Base-by-base conservation (phyloP, 1,140 invertebrate species). In the Cepaea nemoralis region DNA sequence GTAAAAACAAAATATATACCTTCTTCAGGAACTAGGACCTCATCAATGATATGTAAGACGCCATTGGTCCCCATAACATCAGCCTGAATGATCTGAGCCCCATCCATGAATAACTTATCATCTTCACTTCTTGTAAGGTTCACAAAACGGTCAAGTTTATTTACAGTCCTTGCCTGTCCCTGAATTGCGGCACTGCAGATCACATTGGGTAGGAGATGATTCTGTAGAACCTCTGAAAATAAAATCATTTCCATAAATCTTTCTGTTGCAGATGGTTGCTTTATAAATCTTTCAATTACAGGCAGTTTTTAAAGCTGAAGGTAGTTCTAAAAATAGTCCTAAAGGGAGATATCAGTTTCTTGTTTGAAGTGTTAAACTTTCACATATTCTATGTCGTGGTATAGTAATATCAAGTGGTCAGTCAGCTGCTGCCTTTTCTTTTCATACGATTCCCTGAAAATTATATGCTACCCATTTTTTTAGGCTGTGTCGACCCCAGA, bases 191-290 rank as follows among this genome's bases (percentile, higher is more conserved):
- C 92, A 1, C 94, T 93, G 86, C 94, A 95, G 85, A 95, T 93
- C 22, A 94, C 94, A 83, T 94, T 93, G 42, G 94, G 93, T 24
- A 95, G 89, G 45, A 95, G 90, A 82, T 95, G 94, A 84, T 94
- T 93, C 83, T 93, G 92, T 16, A 95, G 85, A 80, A 95, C 92
- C 82, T 93, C 94, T 94, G 82, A 69, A 19, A 79, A 69, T 24
- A 1, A 40, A 5, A 40, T 0, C 50, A 55, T 55, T 5, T 55
- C n/a, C 8, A 14, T 55, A n/a, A n/a, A n/a, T n/a, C n/a, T n/a
- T n/a, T n/a, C n/a, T n/a, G n/a, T n/a, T n/a, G n/a, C n/a, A n/a
- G n/a, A n/a, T n/a, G n/a, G n/a, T n/a, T n/a, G n/a, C n/a, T n/a
- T n/a, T n/a, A n/a, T n/a, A n/a, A n/a, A n/a, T n/a, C n/a, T n/a